Evolutionary conservation across 1,140 invertebrate species (phyloP), one percentile per base, ranked within the genome.

Genomic region (Drosophila truncata): DNA sequence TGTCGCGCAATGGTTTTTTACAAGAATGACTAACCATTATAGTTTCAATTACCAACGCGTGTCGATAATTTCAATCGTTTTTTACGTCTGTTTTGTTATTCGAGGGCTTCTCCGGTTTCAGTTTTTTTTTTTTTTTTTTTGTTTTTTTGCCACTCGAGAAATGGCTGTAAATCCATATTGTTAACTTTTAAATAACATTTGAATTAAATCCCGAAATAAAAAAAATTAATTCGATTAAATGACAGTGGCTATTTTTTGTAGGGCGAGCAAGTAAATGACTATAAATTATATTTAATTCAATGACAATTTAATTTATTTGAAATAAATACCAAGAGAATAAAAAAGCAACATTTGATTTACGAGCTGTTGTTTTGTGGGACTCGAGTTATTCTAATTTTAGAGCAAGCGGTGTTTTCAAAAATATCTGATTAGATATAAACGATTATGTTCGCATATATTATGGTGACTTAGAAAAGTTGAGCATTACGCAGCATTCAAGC

Each of bases 31-130:
- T 60, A 75, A 77, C 62, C 42, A 83, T 59, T 64, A 52, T 47
- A 74, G 82, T 81, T 81, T 86, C 82, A 85, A 84, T 86, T 85
- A 78, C 63, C 61, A 65, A 33, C 73, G 82, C 82, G 82, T 84
- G 82, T 81, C 78, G 54, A 78, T 81, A 85, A 85, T 78, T 80
- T 69, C 49, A 69, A 75, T 62, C 39, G 63, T 42, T 73, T 73
- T 76, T 77, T 65, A 65, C 63, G 29, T 31, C 41, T 64, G 23
- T 58, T 71, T 46, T 37, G 50, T 23, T 60, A 31, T 59, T 27
- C 6, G 29, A 44, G 37, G 54, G 54, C 39, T 61, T 25, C 66
- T 60, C 23, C 49, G 50, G 42, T 62, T 39, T 67, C 27, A 65
- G 37, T 50, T 64, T 20, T 31, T 41, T 31, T 61, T 46, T 55